These are phyloP conservation scores for Drosophila kohkoa DNA, from an alignment of 1,140 invertebrate species.

Conservation along the genomic window DNA sequence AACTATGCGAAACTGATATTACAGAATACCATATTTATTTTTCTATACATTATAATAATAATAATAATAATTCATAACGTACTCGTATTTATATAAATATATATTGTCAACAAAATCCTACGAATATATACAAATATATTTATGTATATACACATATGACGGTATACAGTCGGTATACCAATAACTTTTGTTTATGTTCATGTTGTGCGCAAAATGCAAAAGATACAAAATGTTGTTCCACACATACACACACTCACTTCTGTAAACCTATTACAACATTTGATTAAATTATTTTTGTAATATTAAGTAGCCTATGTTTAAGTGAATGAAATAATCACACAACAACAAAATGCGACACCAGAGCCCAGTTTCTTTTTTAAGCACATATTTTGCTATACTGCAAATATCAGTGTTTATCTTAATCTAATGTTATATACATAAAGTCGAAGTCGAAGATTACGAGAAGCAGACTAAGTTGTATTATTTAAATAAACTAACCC, in stretches of 20 bases:
- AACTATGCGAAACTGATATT: slow-evolving; percentile 60
- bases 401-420: slow-evolving; percentile 38
- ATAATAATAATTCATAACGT: slow-evolving; percentile 34
- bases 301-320: slow-evolving; percentile 48
- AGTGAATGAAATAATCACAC: slow-evolving; percentile 51
- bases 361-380: slow-evolving; percentile 55
- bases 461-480: slow-evolving; percentile 30
- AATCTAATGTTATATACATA: slow-evolving; percentile 35
- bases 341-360: slow-evolving; percentile 52
- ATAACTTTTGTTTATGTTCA: slow-evolving; percentile 38
- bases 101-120: slow-evolving; percentile 35
- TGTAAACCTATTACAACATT: slow-evolving; percentile 48
- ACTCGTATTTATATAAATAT: slow-evolving; percentile 21
- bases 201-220: slow-evolving; percentile 47
- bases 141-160: slow-evolving; percentile 26
- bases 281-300: slow-evolving; percentile 60
- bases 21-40: slow-evolving; percentile 72
- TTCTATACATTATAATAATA: slow-evolving; percentile 57
- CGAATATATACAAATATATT: slow-evolving; percentile 18
- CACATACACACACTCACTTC: slow-evolving; percentile 44
- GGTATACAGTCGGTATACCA: slow-evolving; percentile 12
- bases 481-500: slow-evolving; percentile 41
- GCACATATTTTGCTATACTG: slow-evolving; percentile 25
- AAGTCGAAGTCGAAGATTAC: background rate
- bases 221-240: slow-evolving; percentile 38